Percentiles rank a stretch among this genome's conserved stretches.
phyloP scores from a whole-genome alignment of 2,113 vertebrate genomes.

The Atherinomorus stipes region DNA sequence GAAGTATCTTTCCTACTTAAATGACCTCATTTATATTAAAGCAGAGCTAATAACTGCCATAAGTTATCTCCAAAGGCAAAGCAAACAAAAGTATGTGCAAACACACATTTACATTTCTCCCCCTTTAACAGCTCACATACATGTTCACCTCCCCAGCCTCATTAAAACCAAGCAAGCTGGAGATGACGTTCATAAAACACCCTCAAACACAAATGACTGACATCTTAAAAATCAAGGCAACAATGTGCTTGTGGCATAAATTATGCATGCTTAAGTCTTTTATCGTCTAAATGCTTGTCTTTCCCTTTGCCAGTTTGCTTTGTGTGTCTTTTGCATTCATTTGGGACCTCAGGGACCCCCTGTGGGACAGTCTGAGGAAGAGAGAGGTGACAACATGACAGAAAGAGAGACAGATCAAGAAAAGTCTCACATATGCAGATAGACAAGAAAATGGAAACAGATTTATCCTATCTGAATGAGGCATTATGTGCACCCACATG shows the following conservation, averaged over 20 bases:
- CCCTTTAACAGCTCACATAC: neutral
- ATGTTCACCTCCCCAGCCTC: neutral
- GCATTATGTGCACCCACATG: conserved; percentile 6
- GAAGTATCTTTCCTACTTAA: conserved; percentile 18
- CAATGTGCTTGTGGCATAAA: conserved; percentile 47
- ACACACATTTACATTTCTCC: neutral
- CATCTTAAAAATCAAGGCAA: conserved; percentile 36
- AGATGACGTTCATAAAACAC: conserved; percentile 14
- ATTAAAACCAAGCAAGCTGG: neutral
- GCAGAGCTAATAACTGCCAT: conserved; percentile 59
- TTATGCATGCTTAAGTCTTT: conserved; percentile 63
- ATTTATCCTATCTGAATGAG: conserved; percentile 55
- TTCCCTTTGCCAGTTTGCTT: conserved; percentile 54
- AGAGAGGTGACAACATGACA: conserved; percentile 12
- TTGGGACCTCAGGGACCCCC: conserved; percentile 39
- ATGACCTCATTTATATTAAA: conserved; percentile 64
- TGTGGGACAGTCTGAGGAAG: conserved; percentile 36
- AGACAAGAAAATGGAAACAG: conserved; percentile 33
- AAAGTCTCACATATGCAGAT: neutral
- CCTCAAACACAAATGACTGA: conserved; percentile 32
- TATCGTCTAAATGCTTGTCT: conserved; percentile 65
- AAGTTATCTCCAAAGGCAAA: conserved; percentile 47
- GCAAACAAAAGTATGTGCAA: neutral
- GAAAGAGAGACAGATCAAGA: neutral
- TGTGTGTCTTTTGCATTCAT: conserved; percentile 55